Conservation (phyloP, 2,113 vertebrate species). For the Neogobius melanostomus region DNA sequence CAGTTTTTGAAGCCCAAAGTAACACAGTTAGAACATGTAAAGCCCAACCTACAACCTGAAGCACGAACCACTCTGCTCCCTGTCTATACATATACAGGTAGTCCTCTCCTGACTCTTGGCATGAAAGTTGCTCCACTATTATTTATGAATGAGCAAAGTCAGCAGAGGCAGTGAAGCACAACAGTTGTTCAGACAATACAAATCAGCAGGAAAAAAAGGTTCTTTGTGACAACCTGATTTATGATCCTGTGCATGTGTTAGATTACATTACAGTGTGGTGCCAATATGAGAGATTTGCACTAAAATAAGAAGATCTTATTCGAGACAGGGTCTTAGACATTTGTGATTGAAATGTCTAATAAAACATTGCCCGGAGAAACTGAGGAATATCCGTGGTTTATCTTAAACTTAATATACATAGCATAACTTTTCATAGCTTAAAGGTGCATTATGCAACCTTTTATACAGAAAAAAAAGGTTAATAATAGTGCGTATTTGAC, state of each 20-base stretch:
- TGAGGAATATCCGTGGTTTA: neutral
- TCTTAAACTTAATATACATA: neutral
- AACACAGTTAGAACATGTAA: too few species aligned
- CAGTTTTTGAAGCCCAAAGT: too few species aligned
- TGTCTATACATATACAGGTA: neutral
- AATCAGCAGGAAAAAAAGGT: neutral
- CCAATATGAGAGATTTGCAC: neutral
- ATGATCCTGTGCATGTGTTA: neutral
- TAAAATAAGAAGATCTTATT: neutral
- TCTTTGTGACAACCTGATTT: slow-evolving; percentile 1
- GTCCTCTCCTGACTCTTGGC: neutral
- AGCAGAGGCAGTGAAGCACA: slow-evolving; percentile 6
- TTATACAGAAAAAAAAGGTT: too few species aligned
- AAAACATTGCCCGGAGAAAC: neutral
- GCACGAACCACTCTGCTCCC: neutral
- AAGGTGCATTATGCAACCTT: too few species aligned
- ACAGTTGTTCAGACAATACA: slow-evolving; percentile 15
- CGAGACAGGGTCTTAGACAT: slow-evolving; percentile 1
- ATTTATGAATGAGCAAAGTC: slow-evolving; percentile 1
- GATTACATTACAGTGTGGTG: neutral
- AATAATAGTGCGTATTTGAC: too few species aligned
- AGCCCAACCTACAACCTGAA: too few species aligned
- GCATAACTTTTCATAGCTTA: neutral
- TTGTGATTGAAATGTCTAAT: slow-evolving; percentile 2
- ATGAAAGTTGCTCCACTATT: neutral